phyloP scores from a whole-genome alignment of 2,888 invertebrate species.

The Rhagium mordax region DNA sequence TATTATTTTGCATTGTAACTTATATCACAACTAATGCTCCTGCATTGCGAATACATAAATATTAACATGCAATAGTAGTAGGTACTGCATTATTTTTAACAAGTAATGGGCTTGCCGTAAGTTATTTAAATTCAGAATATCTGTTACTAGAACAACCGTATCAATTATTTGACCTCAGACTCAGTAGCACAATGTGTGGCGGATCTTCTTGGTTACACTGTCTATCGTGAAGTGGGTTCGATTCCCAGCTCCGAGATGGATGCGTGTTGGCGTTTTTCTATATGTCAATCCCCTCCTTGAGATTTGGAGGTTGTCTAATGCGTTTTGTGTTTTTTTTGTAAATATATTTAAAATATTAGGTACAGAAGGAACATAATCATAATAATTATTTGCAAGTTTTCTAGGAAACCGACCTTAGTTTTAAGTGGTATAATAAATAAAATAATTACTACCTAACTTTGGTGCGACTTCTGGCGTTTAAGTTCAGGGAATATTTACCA shows the following conservation, averaged over 20 bases:
- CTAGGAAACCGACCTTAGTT: background rate
- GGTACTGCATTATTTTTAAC: background rate
- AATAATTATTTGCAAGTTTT: background rate
- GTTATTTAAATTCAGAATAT: background rate
- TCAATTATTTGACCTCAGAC: background rate
- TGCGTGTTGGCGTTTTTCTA: no score
- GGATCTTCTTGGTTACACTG: no score
- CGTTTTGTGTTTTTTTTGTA: no score
- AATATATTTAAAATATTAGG: no score
- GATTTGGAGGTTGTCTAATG: no score
- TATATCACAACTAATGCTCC: slow-evolving; percentile 7
- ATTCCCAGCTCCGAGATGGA: no score
- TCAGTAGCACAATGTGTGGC: no score
- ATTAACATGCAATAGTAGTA: background rate
- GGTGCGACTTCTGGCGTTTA: background rate
- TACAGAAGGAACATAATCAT: background rate
- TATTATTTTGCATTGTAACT: slow-evolving; percentile 15
- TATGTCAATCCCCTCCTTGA: no score
- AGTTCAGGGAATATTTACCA: background rate
- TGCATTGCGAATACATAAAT: background rate
- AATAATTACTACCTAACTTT: background rate
- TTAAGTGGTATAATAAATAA: background rate
- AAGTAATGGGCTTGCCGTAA: background rate
- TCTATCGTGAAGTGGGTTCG: no score
- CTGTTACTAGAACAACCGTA: background rate